Percentiles rank a stretch among this genome's conserved stretches.
These are phyloP conservation scores for Ganaspis brasiliensis DNA, from an alignment of 2,888 invertebrate genomes.

Conservation along the genomic window DNA sequence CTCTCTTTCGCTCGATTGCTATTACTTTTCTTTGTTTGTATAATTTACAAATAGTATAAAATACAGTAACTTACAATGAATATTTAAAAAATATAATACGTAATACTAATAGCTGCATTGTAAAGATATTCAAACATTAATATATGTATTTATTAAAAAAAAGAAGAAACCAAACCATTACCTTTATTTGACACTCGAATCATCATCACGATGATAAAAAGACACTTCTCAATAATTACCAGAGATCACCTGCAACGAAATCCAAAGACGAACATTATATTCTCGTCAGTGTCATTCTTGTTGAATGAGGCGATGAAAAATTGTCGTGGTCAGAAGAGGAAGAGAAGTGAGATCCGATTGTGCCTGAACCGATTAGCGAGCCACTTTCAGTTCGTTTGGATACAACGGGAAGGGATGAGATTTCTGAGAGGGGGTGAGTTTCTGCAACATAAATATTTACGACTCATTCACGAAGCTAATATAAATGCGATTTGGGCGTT, in stretches of 20 bases:
- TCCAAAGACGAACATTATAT: slow-evolving; percentile 3
- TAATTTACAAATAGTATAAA: too few species aligned
- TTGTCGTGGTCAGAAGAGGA: slow-evolving; percentile 33
- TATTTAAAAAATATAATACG: too few species aligned
- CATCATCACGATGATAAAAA: too few species aligned
- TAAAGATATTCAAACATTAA: too few species aligned
- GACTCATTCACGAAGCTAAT: slow-evolving; percentile 80
- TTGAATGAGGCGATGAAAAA: slow-evolving; percentile 32
- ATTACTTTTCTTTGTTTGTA: too few species aligned
- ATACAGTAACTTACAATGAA: too few species aligned
- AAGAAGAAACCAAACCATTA: too few species aligned
- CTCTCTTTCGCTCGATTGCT: too few species aligned
- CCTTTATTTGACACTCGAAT: too few species aligned
- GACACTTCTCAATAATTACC: too few species aligned
- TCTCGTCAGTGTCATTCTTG: slow-evolving; percentile 20
- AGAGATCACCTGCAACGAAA: slow-evolving; percentile 15
- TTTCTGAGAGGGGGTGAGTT: slow-evolving; percentile 55
- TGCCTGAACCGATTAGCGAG: slow-evolving; percentile 77
- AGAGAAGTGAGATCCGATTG: slow-evolving; percentile 35
- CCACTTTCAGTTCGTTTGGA: slow-evolving; percentile 66
- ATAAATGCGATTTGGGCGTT: slow-evolving; percentile 81
- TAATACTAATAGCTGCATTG: too few species aligned
- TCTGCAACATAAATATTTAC: slow-evolving; percentile 79
- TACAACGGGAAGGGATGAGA: slow-evolving; percentile 47
- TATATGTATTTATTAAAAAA: too few species aligned